Evolutionary conservation across 1,140 invertebrate species (phyloP), one percentile per base, ranked within the genome.

Genomic region (Mya arenaria): DNA sequence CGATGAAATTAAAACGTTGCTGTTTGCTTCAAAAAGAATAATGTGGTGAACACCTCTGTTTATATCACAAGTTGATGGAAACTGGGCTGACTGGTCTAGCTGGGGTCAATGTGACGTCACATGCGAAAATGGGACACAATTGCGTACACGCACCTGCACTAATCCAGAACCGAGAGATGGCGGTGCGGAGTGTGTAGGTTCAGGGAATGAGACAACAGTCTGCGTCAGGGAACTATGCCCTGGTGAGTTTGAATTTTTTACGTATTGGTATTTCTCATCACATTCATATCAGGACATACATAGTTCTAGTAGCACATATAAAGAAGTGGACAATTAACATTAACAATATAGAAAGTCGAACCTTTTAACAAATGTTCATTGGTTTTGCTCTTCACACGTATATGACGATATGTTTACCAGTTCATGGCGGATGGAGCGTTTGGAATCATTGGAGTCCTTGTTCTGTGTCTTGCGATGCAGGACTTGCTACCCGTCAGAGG

Each of bases 381-480:
- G n/a, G n/a, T n/a, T n/a, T n/a, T n/a, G n/a, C n/a, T n/a, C n/a
- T n/a, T n/a, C n/a, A n/a, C n/a, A n/a, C n/a, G n/a, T n/a, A n/a
- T n/a, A n/a, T n/a, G n/a, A n/a, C n/a, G n/a, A n/a, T n/a, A n/a
- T n/a, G n/a, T n/a, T n/a, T n/a, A n/a, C n/a, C 25, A 77, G 73
- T 77, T 0, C 58, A 90, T 82, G 90, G 90, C 23, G 75, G 78
- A 10, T 92, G 91, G 91, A 83, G 81, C 28, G 37, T 37, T 4
- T 92, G 91, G 91, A 85, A 86, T 8, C 4, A 52, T 17, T 92
- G 90, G 90, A 81, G 85, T 0, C 10, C 69, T 15, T 92, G 91
- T 68, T 86, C 86, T 3, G 86, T 86, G 8, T 87, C 90, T 10
- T 92, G 91, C 74, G 90, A 88, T 19, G 60, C 55, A 10, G 91